Conservation (phyloP, 2,888 invertebrate genomes). For the Alitta virens region DNA sequence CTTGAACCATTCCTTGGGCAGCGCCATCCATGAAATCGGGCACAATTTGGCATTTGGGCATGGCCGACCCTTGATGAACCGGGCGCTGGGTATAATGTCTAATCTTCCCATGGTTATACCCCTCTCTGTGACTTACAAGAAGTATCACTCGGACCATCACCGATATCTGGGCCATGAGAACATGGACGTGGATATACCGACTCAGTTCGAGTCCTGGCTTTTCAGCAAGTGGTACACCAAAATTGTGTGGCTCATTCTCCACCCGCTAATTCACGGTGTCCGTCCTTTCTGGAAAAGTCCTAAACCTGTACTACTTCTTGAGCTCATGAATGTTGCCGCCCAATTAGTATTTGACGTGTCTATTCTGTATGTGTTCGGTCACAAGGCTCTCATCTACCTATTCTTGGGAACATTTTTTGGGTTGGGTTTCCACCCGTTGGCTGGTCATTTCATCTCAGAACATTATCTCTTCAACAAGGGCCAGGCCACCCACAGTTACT, state of each 20-base stretch:
- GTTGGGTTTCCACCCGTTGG: slow-evolving; percentile 52
- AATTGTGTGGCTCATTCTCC: slow-evolving; percentile 50
- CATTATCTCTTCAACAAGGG: slow-evolving; percentile 53
- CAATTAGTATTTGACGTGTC: slow-evolving; percentile 43
- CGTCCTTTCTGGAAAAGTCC: slow-evolving; percentile 55
- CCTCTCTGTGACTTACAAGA: slow-evolving; percentile 55
- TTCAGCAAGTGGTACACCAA: slow-evolving; percentile 53
- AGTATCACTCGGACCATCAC: slow-evolving; percentile 57
- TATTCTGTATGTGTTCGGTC: slow-evolving; percentile 41
- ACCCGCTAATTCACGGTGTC: slow-evolving; percentile 51
- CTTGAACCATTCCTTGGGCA: slow-evolving; percentile 54
- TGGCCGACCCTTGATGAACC: slow-evolving; percentile 42
- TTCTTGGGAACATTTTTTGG: slow-evolving; percentile 48
- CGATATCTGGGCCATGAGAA: slow-evolving; percentile 53
- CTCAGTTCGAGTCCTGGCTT: slow-evolving; percentile 47
- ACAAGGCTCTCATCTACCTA: slow-evolving; percentile 47
- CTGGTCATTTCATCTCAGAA: slow-evolving; percentile 56
- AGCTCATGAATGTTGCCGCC: slow-evolving; percentile 44
- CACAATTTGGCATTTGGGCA: slow-evolving; percentile 57
- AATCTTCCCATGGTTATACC: slow-evolving; percentile 54
- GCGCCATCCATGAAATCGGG: slow-evolving; percentile 56
- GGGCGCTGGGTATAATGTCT: slow-evolving; percentile 49
- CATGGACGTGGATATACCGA: slow-evolving; percentile 55
- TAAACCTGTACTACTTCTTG: slow-evolving; percentile 45
- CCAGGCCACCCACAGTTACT: slow-evolving; percentile 55